Percentiles rank a stretch among this genome's conserved stretches.
These are phyloP conservation scores for Eumerus sabulonum DNA, from an alignment of 2,888 invertebrate genomes.

Conservation along the genomic window DNA sequence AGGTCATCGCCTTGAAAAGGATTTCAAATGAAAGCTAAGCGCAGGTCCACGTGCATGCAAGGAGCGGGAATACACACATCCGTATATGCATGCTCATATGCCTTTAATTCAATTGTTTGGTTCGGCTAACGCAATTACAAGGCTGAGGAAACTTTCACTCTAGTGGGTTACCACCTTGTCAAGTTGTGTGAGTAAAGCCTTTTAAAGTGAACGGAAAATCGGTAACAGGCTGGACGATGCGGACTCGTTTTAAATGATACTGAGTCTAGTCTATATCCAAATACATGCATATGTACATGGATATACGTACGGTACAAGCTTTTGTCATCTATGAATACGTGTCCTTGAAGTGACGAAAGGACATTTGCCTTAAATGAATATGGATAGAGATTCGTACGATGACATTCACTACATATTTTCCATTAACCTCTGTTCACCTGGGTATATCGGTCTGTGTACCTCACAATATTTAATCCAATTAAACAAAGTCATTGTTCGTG, in stretches of 20 bases:
- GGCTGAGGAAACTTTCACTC: constrained; percentile 45
- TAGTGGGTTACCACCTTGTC: constrained; percentile 23
- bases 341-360: constrained; percentile 29
- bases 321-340: constrained; percentile 11
- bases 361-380: background rate
- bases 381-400: background rate
- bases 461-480: constrained; percentile 6
- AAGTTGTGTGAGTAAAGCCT: constrained; percentile 25
- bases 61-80: no score
- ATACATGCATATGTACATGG: no score
- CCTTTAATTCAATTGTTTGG: constrained; percentile 46
- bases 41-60: background rate
- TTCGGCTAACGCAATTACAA: constrained; percentile 40
- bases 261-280: no score
- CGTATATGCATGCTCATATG: background rate
- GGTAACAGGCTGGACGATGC: constrained; percentile 36
- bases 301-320: no score
- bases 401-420: constrained; percentile 23
- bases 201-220: constrained; percentile 23
- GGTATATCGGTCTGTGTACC: background rate
- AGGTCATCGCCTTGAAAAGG: constrained; percentile 44
- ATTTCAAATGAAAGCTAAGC: constrained; percentile 5
- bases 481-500: constrained; percentile 10
- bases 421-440: constrained; percentile 16
- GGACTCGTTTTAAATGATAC: background rate